A percentile compares a stretch with the other conserved stretches of the same genome.
Evolutionary conservation across 2,113 vertebrate species (phyloP).

Genomic region (Collichthys lucidus): DNA sequence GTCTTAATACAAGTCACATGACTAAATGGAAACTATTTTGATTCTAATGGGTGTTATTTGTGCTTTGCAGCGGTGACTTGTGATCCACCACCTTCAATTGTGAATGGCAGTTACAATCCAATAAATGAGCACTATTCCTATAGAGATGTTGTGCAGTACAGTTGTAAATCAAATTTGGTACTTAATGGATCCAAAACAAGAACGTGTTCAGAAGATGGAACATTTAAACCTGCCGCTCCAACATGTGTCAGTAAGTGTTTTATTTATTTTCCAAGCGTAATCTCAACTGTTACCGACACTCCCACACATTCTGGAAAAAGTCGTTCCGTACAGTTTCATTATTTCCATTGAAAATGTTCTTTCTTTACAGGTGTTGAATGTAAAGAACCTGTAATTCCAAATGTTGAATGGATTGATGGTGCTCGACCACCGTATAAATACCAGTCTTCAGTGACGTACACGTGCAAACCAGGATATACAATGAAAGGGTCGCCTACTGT

Average conservation of each 20-base stretch:
- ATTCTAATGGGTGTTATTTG: slow-evolving; percentile 22
- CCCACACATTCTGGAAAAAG: background rate
- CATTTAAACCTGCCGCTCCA: slow-evolving; percentile 58
- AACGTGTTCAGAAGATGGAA: slow-evolving; percentile 36
- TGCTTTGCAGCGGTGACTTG: slow-evolving; percentile 67
- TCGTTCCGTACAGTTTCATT: background rate
- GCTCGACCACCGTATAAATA: slow-evolving; percentile 31
- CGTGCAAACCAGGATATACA: background rate
- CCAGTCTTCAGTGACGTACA: background rate
- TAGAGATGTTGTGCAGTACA: background rate
- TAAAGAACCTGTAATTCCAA: rapidly evolving
- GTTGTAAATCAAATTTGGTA: background rate
- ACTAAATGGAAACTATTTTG: background rate
- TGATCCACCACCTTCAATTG: rapidly evolving
- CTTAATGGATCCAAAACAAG: rapidly evolving
- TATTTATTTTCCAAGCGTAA: background rate
- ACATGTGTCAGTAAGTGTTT: slow-evolving; percentile 69
- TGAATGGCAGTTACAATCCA: rapidly evolving
- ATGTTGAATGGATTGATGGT: rapidly evolving
- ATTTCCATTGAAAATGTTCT: background rate
- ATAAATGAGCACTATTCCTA: rapidly evolving
- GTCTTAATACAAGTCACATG: background rate
- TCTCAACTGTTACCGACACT: background rate
- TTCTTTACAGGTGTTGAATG: slow-evolving; percentile 56
- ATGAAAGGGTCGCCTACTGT: rapidly evolving